Percentiles rank a stretch among this genome's conserved stretches.
Evolutionary conservation across 2,888 invertebrate species (phyloP).

Genomic region (Macrosoma leucophasiata): DNA sequence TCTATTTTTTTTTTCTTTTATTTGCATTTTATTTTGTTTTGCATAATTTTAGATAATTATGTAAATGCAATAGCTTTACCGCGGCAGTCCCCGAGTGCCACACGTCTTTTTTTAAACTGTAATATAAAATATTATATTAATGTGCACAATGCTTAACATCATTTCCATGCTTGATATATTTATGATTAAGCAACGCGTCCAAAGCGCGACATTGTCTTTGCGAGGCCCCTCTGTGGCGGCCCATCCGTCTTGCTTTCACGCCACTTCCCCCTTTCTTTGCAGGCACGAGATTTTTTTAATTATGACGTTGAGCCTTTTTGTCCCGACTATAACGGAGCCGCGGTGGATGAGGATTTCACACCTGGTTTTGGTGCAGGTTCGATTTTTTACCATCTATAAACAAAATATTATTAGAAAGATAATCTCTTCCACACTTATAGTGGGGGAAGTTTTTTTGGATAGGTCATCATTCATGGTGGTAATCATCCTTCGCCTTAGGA

Average conservation of each 20-base stretch:
- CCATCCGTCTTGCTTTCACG: slow-evolving; percentile 70
- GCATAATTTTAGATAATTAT: no score
- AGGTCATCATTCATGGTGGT: slow-evolving; percentile 7
- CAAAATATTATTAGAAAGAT: no score
- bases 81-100: no score
- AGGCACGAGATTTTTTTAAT: slow-evolving; percentile 75
- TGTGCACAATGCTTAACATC: slow-evolving; percentile 37
- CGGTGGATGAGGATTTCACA: no score
- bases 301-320: slow-evolving; percentile 74
- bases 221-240: slow-evolving; percentile 60
- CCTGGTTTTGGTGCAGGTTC: slow-evolving; percentile 29
- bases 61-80: no score
- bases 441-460: neutral
- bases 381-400: no score
- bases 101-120: no score
- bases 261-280: slow-evolving; percentile 71
- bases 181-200: slow-evolving; percentile 69
- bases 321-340: slow-evolving; percentile 42
- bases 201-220: slow-evolving; percentile 71
- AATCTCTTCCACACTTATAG: no score
- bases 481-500: no score
- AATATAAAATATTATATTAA: no score
- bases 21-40: no score
- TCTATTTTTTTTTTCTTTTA: no score
- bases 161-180: slow-evolving; percentile 70